Evolutionary conservation across 2,113 vertebrate genomes (phyloP).

Genomic region (Nesogale talazaci): DNA sequence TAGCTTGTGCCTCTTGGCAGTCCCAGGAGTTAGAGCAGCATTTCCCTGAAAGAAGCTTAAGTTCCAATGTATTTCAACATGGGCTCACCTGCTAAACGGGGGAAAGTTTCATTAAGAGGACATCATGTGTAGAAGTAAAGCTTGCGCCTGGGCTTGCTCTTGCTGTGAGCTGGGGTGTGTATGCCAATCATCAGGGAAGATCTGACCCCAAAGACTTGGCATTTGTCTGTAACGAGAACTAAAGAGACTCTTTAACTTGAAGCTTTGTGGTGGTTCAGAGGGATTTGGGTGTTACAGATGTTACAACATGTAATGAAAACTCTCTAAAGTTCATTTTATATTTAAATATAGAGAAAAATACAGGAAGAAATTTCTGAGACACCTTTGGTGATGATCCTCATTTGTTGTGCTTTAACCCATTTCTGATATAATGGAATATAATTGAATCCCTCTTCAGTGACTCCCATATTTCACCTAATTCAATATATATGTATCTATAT

Average conservation of each 20-base stretch:
- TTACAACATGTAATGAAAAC: neutral
- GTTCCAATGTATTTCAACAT: neutral
- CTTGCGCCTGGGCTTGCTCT: no score
- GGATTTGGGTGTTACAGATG: conserved; percentile 36
- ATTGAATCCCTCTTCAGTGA: neutral
- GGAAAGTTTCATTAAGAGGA: neutral
- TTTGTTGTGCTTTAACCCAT: neutral
- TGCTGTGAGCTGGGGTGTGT: neutral
- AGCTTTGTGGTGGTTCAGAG: conserved; percentile 6
- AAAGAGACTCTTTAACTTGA: neutral
- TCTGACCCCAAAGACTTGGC: neutral
- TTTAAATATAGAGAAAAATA: neutral
- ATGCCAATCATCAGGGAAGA: neutral
- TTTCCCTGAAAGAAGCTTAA: neutral
- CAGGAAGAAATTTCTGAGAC: neutral
- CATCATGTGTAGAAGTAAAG: neutral
- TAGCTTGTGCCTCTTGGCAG: neutral
- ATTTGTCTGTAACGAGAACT: conserved; percentile 4
- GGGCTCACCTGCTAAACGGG: neutral
- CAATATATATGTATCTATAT: neutral
- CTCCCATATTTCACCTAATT: neutral
- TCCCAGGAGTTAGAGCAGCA: neutral
- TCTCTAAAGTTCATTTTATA: neutral
- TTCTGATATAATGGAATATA: neutral
- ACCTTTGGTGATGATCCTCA: no score